A percentile compares a stretch with the other conserved stretches of the same genome.
These are phyloP conservation scores for Hofmannophila pseudospretella DNA, from an alignment of 2,888 invertebrate species.

Conservation along the genomic window DNA sequence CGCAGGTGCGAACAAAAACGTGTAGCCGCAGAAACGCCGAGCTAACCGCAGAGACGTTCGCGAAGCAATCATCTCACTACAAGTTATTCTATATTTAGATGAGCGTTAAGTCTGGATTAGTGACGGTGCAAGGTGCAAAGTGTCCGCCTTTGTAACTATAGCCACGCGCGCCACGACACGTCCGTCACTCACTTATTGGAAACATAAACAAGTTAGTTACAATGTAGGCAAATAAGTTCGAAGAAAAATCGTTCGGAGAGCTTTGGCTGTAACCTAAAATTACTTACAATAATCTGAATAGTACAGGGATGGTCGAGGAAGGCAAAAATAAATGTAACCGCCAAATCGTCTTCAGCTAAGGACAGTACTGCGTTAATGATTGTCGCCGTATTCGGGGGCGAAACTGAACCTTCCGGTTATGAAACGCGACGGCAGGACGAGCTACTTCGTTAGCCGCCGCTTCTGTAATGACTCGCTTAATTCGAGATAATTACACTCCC, in stretches of 20 bases:
- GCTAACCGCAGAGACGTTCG: slow-evolving; percentile 49
- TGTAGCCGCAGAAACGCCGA: slow-evolving; percentile 47
- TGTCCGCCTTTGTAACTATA: slow-evolving; percentile 27
- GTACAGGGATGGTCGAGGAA: slow-evolving; percentile 23
- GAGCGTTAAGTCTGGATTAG: slow-evolving; percentile 47
- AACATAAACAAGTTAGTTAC: slow-evolving; percentile 31
- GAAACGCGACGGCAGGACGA: slow-evolving; percentile 38
- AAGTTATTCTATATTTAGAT: slow-evolving; percentile 62
- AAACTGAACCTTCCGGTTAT: slow-evolving; percentile 68
- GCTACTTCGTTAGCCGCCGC: slow-evolving; percentile 58
- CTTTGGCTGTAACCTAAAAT: slow-evolving; percentile 5
- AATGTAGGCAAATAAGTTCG: slow-evolving; percentile 32
- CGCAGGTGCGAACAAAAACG: slow-evolving; percentile 62
- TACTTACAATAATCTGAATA: slow-evolving; percentile 29
- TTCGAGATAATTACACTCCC: slow-evolving; percentile 67
- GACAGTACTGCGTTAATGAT: slow-evolving; percentile 52
- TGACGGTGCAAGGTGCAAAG: slow-evolving; percentile 50
- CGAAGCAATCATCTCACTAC: slow-evolving; percentile 54
- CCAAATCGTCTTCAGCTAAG: slow-evolving; percentile 46
- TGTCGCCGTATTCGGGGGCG: slow-evolving; percentile 47
- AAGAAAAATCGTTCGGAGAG: slow-evolving; percentile 24
- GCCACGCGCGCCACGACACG: slow-evolving; percentile 39
- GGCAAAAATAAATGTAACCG: slow-evolving; percentile 45
- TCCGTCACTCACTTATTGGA: slow-evolving; percentile 27
- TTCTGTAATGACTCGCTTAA: slow-evolving; percentile 67